Base-by-base conservation (phyloP, 1,140 invertebrate species). In the Rhyacophila brunnea region DNA sequence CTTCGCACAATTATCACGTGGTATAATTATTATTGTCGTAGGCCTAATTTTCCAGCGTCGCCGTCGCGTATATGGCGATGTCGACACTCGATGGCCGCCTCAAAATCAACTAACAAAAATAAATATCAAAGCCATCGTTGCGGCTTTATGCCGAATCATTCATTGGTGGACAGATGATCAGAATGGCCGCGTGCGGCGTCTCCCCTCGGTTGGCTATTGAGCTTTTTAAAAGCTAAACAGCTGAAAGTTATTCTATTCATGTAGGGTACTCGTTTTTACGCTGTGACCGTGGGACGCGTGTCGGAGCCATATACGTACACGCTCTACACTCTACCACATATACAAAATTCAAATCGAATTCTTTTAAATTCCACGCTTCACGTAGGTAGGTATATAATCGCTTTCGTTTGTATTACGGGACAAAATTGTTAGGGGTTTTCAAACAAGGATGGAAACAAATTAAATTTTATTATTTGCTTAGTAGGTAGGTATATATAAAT, bases 191-290 rank as follows among this genome's bases (percentile, higher is more conserved):
- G n/a, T 6, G 38, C 5, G 36, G 3, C 32, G 32, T 15, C 54
- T 42, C 54, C 36, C 46, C n/a, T n/a, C n/a, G n/a, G n/a, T n/a
- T n/a, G 34, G 32, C 10, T 45, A 52, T 34, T 1, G 20, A 55
- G 15, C 32, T 55, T 57, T 57, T 57, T 38, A 32, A 34, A 36
- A 52, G 46, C 15, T 38, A 13, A 53, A 47, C 53, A 57, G 54
- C 54, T 57, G 54, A 40, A 40, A 47, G 47, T 48, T 57, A 47
- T 57, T 57, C 44, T 57, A 49, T 57, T 57, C 54, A 42, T 48
- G 54, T 18, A 48, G 54, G 54, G 46, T 32, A 38, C 52, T 45
- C 13, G 51, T 40, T 54, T 34, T 10, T 44, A 19, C 42, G n/a
- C 28, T 15, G 18, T 49, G 42, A 57, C 44, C 23, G 23, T 28